phyloP scores from a whole-genome alignment of 2,113 vertebrate species.

The Archilochus colubris region DNA sequence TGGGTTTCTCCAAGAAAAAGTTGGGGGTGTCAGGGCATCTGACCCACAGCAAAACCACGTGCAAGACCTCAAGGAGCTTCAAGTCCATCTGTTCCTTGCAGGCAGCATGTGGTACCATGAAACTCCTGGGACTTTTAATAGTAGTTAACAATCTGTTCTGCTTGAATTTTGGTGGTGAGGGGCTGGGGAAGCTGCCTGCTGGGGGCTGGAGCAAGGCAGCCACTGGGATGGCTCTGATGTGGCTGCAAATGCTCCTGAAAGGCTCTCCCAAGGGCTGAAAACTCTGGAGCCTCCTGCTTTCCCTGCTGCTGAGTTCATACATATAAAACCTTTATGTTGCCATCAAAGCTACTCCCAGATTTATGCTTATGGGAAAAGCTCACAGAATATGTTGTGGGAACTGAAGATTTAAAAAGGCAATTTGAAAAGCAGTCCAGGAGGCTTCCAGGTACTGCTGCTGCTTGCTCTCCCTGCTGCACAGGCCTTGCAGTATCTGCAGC shows the following conservation, averaged over 20 bases:
- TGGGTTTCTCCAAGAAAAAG: background rate
- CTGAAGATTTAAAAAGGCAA: background rate
- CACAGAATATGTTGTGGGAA: background rate
- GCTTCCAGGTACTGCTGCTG: background rate
- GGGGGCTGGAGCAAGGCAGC: background rate
- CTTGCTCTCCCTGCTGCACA: background rate
- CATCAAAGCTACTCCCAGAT: background rate
- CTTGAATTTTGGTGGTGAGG: background rate
- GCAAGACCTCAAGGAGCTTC: background rate
- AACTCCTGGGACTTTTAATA: background rate
- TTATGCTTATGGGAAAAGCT: background rate
- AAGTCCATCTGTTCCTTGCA: background rate
- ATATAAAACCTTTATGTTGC: background rate
- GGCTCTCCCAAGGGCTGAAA: background rate
- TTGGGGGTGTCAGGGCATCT: background rate
- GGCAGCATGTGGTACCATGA: background rate
- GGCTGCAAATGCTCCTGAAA: background rate
- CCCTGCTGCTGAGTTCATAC: background rate
- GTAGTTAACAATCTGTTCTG: background rate
- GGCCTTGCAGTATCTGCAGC: conserved; percentile 12
- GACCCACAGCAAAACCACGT: background rate
- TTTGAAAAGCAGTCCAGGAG: background rate
- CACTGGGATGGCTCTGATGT: background rate
- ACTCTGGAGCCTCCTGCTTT: background rate
- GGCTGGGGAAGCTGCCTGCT: background rate